Conservation (phyloP, 1,140 invertebrate species). For the Intoshia linei region DNA sequence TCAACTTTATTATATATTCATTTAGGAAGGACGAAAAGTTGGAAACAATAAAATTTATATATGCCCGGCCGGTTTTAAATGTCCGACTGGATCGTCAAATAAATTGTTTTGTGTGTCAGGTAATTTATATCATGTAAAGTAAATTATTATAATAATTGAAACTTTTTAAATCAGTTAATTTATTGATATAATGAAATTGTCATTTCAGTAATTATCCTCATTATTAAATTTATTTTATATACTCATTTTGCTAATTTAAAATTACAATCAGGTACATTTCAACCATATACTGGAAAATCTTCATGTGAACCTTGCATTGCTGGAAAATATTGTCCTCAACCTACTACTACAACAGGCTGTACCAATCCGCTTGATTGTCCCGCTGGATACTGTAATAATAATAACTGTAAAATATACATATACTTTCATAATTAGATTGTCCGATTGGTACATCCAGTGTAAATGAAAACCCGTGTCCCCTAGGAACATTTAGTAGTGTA, state of each 20-base stretch:
- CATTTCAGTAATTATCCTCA: too few species aligned
- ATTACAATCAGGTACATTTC: slow-evolving; percentile 14
- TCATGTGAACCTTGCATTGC: slow-evolving; percentile 12
- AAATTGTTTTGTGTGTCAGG: too few species aligned
- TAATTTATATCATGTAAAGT: too few species aligned
- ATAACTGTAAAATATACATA: slow-evolving; percentile 8
- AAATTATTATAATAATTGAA: too few species aligned
- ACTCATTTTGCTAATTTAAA: too few species aligned
- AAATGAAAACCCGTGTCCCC: slow-evolving; percentile 11
- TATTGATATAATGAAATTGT: too few species aligned
- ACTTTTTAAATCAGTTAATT: too few species aligned
- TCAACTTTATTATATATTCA: too few species aligned
- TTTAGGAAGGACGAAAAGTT: too few species aligned
- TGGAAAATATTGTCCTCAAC: slow-evolving; percentile 14
- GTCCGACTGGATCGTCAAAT: slow-evolving; percentile 12
- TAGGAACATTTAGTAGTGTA: slow-evolving; percentile 13
- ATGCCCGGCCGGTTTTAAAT: slow-evolving; percentile 15
- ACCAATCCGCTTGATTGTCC: slow-evolving; percentile 8
- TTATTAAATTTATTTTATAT: too few species aligned
- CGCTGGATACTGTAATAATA: slow-evolving; percentile 11
- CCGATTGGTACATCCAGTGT: slow-evolving; percentile 10
- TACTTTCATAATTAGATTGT: too few species aligned
- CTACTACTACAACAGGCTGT: slow-evolving; percentile 10
- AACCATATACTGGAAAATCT: slow-evolving; percentile 8
- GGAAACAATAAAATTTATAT: too few species aligned